These are phyloP conservation scores for Benitochromis conjunctus DNA, from an alignment of 2,113 vertebrate genomes.

Conservation along the genomic window DNA sequence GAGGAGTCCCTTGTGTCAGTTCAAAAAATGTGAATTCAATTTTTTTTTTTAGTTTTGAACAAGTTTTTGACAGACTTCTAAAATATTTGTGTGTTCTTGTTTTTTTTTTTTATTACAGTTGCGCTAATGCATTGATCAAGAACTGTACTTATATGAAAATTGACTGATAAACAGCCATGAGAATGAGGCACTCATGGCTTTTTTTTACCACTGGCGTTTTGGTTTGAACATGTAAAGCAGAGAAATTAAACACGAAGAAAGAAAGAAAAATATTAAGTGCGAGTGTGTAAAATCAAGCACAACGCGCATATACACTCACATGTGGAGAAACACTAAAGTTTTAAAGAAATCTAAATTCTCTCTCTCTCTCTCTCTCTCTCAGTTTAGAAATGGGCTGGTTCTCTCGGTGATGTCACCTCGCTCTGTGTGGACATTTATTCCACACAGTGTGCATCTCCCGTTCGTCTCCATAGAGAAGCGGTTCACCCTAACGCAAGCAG, in stretches of 20 bases:
- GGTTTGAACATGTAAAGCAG: neutral
- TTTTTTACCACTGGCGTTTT: neutral
- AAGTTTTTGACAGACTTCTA: neutral
- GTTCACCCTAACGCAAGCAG: conserved; percentile 4
- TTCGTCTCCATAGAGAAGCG: conserved; percentile 13
- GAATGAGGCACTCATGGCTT: too few species aligned
- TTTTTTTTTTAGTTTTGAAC: neutral
- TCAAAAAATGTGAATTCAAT: neutral
- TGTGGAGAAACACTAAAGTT: neutral
- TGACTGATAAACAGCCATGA: neutral
- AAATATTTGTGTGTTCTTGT: neutral
- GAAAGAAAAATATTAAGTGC: neutral
- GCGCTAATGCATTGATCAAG: neutral
- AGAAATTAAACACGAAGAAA: neutral
- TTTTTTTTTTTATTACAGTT: neutral
- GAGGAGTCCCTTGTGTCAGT: neutral
- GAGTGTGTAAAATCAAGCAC: neutral
- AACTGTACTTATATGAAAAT: neutral
- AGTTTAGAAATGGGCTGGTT: conserved; percentile 59
- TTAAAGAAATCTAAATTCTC: neutral
- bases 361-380: neutral
- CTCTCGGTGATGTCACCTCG: conserved; percentile 64
- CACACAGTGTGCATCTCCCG: conserved; percentile 4
- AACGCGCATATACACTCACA: neutral
- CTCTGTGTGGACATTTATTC: conserved; percentile 36